Evolutionary conservation across 2,797 vertebrate species (phyloP), one percentile per base, ranked within the genome.

Genomic region (Molossus alvarezi): DNA sequence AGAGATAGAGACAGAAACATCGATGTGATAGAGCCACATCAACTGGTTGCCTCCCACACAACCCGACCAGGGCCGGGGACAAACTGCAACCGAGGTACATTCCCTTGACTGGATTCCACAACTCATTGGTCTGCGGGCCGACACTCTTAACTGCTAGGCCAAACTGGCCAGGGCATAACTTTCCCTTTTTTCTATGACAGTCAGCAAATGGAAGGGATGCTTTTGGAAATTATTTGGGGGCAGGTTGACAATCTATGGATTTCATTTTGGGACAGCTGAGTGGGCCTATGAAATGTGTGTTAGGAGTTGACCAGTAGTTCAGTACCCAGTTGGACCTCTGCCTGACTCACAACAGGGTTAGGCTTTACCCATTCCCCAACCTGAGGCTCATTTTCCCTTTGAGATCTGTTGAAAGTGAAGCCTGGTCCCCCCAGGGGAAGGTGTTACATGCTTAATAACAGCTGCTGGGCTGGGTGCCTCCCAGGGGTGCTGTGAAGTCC

Each of bases 381-480:
- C 18, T 1, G 29, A 20, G 2, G 69, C 23, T 45, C 41, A 0
- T 37, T 11, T 67, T 41, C 41, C 45, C 37, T 45, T 9, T 29
- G 15, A 55, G 33, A 33, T 10, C n/a, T 14, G 57, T 4, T 9
- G 60, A 48, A 55, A 29, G 23, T 3, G 3, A 72, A 23, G n/a
- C 41, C 12, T 4, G 20, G 53, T 20, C 72, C 48, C 37, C 51
- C 37, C 3, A 6, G 25, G 33, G 48, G 60, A 67, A 45, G 37
- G 58, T 1, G 33, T 67, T 23, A 29, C 0, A 3, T n/a, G 55
- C 37, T 71, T 53, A 18, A 17, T 10, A n/a, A 29, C 0, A 67
- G 58, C 23, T 9, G 20, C 51, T 41, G 37, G 62, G 65, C 37
- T 10, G 23, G 51, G 53, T 14, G 11, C n/a, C 33, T 23, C 33